phyloP scores from a whole-genome alignment of 2,113 vertebrate species.

The Boleophthalmus pectinirostris region DNA sequence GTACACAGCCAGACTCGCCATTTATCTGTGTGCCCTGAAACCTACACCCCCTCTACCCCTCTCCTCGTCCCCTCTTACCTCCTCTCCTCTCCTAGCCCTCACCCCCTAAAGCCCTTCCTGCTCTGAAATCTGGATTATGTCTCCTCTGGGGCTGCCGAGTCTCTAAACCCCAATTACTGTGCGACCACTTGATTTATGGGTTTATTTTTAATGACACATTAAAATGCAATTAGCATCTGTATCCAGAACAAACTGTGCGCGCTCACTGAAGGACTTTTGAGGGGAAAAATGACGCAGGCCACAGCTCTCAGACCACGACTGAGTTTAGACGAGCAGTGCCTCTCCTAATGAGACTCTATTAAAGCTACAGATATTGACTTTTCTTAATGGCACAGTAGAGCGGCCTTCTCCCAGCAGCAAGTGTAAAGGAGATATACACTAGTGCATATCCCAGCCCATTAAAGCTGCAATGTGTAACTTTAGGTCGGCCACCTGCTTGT shows the following conservation, averaged over 20 bases:
- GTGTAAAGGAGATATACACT: not conserved
- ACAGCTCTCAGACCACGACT: constrained; percentile 32
- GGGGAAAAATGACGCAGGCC: constrained; percentile 52
- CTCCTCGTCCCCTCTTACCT: not conserved
- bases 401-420: constrained; percentile 7
- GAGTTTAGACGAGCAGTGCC: constrained; percentile 45
- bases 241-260: constrained; percentile 74
- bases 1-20: constrained; percentile 28
- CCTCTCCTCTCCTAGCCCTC: not conserved
- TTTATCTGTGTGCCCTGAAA: constrained; percentile 51
- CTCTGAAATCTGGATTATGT: constrained; percentile 66
- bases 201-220: constrained; percentile 81
- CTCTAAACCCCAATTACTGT: constrained; percentile 72
- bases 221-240: constrained; percentile 81
- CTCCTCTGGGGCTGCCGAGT: constrained; percentile 66
- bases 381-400: constrained; percentile 20
- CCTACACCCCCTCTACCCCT: constrained; percentile 1
- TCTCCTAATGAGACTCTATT: constrained; percentile 59
- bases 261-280: constrained; percentile 62
- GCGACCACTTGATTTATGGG: constrained; percentile 75
- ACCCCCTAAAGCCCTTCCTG: not conserved
- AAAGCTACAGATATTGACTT: constrained; percentile 54
- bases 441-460: not conserved
- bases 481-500: not conserved
- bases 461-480: not conserved